These are phyloP conservation scores for Vulpes ferrilata DNA, from an alignment of 2,113 vertebrate species.

Conservation along the genomic window DNA sequence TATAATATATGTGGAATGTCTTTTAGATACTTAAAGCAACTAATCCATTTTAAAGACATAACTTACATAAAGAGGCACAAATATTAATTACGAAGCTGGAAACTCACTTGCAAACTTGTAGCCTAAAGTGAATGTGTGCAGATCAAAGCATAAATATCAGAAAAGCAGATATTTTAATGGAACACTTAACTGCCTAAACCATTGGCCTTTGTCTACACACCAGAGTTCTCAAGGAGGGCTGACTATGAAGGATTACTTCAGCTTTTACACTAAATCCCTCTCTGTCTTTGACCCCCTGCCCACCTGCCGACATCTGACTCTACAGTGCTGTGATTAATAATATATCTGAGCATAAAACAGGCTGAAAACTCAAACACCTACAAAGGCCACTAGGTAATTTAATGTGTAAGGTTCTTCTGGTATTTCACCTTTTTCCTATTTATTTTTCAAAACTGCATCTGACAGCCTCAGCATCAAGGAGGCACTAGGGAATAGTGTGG, in stretches of 20 bases:
- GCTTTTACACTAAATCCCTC: background rate
- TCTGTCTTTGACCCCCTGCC: background rate
- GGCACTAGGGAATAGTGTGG: background rate
- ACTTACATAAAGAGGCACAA: conserved; percentile 62
- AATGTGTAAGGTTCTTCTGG: background rate
- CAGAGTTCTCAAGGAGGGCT: background rate
- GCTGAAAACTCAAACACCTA: background rate
- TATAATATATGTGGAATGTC: conserved; percentile 70
- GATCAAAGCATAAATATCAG: conserved; percentile 33
- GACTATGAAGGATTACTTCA: background rate
- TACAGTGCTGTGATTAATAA: background rate
- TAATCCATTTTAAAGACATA: conserved; percentile 77
- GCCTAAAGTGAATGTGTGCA: conserved; percentile 70
- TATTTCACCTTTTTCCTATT: background rate
- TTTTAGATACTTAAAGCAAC: conserved; percentile 82
- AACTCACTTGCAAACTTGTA: conserved; percentile 65
- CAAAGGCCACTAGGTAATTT: background rate
- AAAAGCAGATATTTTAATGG: conserved; percentile 52
- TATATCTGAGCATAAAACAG: background rate
- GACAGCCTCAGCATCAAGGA: background rate
- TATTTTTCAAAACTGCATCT: background rate
- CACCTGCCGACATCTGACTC: background rate
- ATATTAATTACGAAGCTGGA: conserved; percentile 77
- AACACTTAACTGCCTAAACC: background rate
- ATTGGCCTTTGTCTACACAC: background rate